These are phyloP conservation scores for Ageneiosus marmoratus DNA, from an alignment of 2,113 vertebrate genomes.

Conservation along the genomic window DNA sequence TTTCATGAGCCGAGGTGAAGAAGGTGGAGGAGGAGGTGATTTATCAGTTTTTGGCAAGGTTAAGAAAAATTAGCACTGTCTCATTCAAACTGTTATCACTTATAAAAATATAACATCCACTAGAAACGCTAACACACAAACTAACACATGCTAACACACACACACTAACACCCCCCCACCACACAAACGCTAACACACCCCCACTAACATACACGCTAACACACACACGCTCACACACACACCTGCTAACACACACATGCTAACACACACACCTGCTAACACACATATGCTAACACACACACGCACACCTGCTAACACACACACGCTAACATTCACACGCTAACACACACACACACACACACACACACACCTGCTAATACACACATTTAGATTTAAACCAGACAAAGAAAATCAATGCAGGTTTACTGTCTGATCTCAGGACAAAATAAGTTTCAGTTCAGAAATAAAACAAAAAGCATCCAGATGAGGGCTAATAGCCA, in stretches of 20 bases:
- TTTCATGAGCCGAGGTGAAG: not conserved
- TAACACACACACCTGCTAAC: no score
- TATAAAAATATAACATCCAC: conserved; percentile 40
- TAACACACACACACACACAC: no score
- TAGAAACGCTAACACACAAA: conserved; percentile 9
- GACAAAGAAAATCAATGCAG: not conserved
- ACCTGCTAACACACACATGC: not conserved
- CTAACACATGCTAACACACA: no score
- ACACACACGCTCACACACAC: no score
- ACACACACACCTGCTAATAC: no score
- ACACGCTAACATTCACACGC: not conserved
- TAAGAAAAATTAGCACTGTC: not conserved
- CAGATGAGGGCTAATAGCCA: not conserved
- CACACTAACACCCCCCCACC: no score
- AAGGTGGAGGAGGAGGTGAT: not conserved
- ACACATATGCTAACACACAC: no score
- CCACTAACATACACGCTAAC: no score
- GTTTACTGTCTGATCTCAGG: not conserved
- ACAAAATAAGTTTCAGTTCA: not conserved
- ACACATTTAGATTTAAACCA: not conserved
- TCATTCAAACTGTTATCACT: not conserved
- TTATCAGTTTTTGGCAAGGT: not conserved
- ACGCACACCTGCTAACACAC: not conserved
- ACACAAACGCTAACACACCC: no score
- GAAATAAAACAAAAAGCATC: not conserved